phyloP scores from a whole-genome alignment of 2,113 vertebrate genomes.

The Aegotheles bennettii region DNA sequence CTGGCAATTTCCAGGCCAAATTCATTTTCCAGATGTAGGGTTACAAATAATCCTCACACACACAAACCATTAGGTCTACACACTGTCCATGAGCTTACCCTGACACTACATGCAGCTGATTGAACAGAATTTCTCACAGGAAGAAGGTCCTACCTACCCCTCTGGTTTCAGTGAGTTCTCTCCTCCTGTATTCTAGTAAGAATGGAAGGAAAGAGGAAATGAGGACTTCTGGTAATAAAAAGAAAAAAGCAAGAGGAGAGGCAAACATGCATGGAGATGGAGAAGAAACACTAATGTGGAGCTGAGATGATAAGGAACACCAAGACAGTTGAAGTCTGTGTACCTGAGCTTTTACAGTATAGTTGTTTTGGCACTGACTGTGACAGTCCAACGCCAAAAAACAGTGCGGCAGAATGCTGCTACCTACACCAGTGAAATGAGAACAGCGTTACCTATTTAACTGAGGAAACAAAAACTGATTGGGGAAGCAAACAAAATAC shows the following conservation, averaged over 20 bases:
- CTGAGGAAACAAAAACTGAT: background rate
- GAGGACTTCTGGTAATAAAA: background rate
- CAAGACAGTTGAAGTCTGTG: background rate
- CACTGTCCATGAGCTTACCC: background rate
- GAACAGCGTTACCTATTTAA: background rate
- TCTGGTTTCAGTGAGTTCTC: background rate
- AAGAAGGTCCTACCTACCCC: background rate
- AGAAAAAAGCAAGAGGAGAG: background rate
- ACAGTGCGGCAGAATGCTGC: background rate
- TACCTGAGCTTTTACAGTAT: background rate
- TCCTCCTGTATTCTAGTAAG: background rate
- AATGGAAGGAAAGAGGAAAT: background rate
- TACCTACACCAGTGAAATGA: background rate
- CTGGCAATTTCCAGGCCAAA: background rate
- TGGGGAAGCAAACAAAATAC: background rate
- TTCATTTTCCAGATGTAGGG: background rate
- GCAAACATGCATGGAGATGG: background rate
- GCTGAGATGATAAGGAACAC: background rate
- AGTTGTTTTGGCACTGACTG: background rate
- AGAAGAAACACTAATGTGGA: background rate
- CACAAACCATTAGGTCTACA: background rate
- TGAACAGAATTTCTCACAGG: background rate
- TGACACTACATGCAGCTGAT: background rate
- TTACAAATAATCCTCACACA: background rate
- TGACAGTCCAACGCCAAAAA: background rate